A percentile compares a stretch with the other conserved stretches of the same genome.
These are phyloP conservation scores for Hyla sarda DNA, from an alignment of 2,113 vertebrate genomes.

Conservation along the genomic window DNA sequence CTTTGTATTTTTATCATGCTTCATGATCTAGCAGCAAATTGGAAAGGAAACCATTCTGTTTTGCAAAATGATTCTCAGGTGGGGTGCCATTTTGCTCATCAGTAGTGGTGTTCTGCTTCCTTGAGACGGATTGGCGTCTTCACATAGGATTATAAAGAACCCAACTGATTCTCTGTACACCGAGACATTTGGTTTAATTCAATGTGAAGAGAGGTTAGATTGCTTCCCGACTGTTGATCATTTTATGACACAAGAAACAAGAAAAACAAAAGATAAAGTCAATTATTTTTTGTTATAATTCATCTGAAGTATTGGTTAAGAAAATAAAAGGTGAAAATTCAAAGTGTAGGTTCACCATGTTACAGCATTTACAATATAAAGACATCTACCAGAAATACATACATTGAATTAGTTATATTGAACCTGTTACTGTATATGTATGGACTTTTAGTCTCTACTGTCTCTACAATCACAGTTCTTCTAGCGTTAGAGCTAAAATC, in stretches of 20 bases:
- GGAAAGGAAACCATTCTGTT: neutral
- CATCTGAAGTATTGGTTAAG: neutral
- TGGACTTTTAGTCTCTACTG: no score
- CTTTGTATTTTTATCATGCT: neutral
- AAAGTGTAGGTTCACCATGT: no score
- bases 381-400: no score
- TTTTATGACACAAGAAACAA: neutral
- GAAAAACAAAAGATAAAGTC: neutral
- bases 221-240: neutral
- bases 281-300: neutral
- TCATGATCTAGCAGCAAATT: neutral
- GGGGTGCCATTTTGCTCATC: constrained; percentile 14
- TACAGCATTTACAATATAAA: no score
- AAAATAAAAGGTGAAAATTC: no score
- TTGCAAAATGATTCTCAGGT: constrained; percentile 5
- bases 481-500: no score
- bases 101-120: neutral
- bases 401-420: no score
- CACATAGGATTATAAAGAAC: neutral
- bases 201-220: neutral
- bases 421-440: no score
- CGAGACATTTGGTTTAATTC: constrained; percentile 10
- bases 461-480: no score
- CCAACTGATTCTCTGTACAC: constrained; percentile 17
- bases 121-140: neutral